Conservation (phyloP, 2,113 vertebrate genomes). For the Sturnira hondurensis region DNA sequence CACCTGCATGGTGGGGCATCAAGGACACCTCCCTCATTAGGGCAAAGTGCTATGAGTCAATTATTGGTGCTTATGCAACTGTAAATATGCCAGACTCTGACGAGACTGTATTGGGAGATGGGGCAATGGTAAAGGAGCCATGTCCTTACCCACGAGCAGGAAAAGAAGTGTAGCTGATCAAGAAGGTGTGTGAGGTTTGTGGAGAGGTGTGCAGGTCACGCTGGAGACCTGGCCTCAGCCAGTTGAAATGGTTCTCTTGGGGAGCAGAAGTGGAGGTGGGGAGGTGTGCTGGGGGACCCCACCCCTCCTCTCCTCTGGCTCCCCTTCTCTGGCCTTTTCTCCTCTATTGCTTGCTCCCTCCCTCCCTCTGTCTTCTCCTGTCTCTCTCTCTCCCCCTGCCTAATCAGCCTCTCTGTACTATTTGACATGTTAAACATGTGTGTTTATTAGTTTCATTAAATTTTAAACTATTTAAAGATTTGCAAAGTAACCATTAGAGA, state of each 20-base stretch:
- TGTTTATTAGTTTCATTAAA: not conserved
- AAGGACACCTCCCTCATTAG: not conserved
- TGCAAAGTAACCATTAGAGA: not conserved
- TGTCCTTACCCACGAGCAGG: not conserved
- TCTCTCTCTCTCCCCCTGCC: not conserved
- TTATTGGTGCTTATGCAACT: not conserved
- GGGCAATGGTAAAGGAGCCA: not conserved
- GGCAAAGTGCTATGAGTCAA: not conserved
- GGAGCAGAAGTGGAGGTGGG: not conserved
- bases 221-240: not conserved
- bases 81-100: not conserved
- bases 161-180: not conserved
- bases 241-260: not conserved
- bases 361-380: not conserved
- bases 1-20: not conserved
- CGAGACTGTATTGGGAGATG: not conserved
- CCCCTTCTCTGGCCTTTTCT: fast-evolving
- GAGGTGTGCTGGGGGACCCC: not conserved
- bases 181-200: not conserved
- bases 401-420: not conserved
- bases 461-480: not conserved
- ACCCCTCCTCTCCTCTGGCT: not conserved
- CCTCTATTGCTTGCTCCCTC: no score
- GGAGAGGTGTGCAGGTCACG: not conserved
- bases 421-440: not conserved